Evolutionary conservation across 2,888 invertebrate genomes (phyloP), one percentile per base, ranked within the genome.

Genomic region (Hydraecia micacea): DNA sequence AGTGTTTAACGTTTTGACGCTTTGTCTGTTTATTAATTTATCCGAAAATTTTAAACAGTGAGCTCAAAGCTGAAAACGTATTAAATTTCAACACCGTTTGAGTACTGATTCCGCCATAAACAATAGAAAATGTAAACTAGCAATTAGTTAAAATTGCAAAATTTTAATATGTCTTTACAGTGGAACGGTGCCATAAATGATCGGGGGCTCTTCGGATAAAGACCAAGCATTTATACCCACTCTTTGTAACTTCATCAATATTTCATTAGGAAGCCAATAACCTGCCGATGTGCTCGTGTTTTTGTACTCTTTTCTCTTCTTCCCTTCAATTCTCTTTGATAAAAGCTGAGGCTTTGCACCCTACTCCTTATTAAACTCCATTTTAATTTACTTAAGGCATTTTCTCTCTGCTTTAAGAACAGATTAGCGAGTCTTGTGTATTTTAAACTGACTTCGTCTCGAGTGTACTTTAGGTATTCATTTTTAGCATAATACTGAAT

Each of bases 221-320:
- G 76, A 73, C 73, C 58, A 70, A 62, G 72, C 75, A 77, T 85
- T 79, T 87, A 85, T 86, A 81, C 79, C 69, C 76, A 78, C 78
- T 77, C 84, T 72, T 73, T 66, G 84, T 81, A 86, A 87, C 91
- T 92, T 93, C 93, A 94, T 94, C 93, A 94, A 94, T 94, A 93
- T 94, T 94, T 93, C 92, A 94, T 93, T 90, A 90, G 89, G 86
- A 79, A 90, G 88, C 91, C 93, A 93, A 93, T 93, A 93, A 91
- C 88, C 91, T 88, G 88, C 73, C 86, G 86, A 82, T 74, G 79
- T 74, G 85, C 80, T 78, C 83, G 68, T 85, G 83, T 88, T 89
- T 89, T 58, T 88, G 86, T 89, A 85, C 49, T 80, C 75, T 80
- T 72, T 72, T 71, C 73, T 80, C 66, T 72, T 63, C 69, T 78